Base-by-base conservation (phyloP, 2,888 invertebrate genomes). In the Hymenopus coronatus region DNA sequence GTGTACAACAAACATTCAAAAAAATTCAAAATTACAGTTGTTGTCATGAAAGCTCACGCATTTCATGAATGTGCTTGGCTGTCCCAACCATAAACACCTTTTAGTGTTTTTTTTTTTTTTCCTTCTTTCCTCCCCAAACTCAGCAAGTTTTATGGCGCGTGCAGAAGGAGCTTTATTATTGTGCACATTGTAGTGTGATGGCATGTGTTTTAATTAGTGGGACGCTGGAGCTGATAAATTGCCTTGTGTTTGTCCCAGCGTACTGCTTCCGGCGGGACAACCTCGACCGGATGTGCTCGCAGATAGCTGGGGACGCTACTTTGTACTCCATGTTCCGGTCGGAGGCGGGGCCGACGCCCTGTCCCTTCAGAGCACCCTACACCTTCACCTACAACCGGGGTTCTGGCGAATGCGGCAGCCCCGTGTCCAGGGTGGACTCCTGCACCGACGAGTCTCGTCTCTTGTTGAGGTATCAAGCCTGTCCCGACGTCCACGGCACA, bases 361-460 rank as follows among this genome's bases (percentile, higher is more conserved):
- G 99, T 93, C 99, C 99, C 1, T 96, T 96, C 93, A 94, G 95
- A 89, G 98, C 98, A 89, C 97, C 97, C 90, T 99, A 98, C 93
- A 97, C 98, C 88, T 94, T 94, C 92, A 93, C 93, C 33, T 99
- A 99, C 93, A 98, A 97, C 93, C 95, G 98, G 90, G 98, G 98
- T 4, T 97, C 97, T 92, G 98, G 98, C 28, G 97, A 98, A 92
- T 98, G 98, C 93, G 96, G 96, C 91, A 96, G 96, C 92, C 98
- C 98, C 0, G 96, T 97, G 89, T 98, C 98, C 85, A 97, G 97
- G 91, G 97, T 98, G 91, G 98, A 98, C 93, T 97, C 97, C 92
- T 99, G 98, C 93, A 98, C 98, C 0, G 98, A 98, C 93, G 97
- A 98, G 92, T 98, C 98, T 91, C 95, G 97, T 91, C 95, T 98